Evolutionary conservation across 2,797 vertebrate genomes (phyloP).

Genomic region (Coregonus sp.): DNA sequence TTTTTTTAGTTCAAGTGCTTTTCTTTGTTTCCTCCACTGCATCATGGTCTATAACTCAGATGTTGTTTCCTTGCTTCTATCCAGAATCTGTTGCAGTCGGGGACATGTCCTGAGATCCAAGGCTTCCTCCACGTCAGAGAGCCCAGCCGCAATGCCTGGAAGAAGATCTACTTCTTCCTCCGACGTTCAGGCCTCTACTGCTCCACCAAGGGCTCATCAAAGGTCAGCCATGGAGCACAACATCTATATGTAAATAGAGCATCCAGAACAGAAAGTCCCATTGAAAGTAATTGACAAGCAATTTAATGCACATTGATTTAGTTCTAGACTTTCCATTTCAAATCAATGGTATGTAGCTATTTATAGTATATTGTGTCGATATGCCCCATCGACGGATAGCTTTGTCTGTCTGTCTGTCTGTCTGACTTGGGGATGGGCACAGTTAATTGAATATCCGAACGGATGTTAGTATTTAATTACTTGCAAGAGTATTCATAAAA

Average conservation of each 20-base stretch:
- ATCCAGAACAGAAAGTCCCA: no score
- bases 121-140: slow-evolving; percentile 89
- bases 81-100: slow-evolving; percentile 77
- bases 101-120: slow-evolving; percentile 93
- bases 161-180: slow-evolving; percentile 88
- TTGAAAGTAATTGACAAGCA: no score
- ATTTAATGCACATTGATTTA: no score
- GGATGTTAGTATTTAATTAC: no score
- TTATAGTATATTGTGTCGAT: no score
- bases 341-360: no score
- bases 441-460: no score
- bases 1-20: background rate
- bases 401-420: no score
- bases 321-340: no score
- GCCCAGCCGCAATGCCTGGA: slow-evolving; percentile 87
- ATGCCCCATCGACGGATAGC: no score
- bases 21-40: background rate
- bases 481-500: no score
- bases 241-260: background rate
- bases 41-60: background rate
- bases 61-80: background rate
- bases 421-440: no score
- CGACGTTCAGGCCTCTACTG: slow-evolving; percentile 91
- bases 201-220: slow-evolving; percentile 91
- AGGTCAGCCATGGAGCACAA: slow-evolving; percentile 72